Evolutionary conservation across 2,113 vertebrate genomes (phyloP).

Genomic region (Archilochus colubris): DNA sequence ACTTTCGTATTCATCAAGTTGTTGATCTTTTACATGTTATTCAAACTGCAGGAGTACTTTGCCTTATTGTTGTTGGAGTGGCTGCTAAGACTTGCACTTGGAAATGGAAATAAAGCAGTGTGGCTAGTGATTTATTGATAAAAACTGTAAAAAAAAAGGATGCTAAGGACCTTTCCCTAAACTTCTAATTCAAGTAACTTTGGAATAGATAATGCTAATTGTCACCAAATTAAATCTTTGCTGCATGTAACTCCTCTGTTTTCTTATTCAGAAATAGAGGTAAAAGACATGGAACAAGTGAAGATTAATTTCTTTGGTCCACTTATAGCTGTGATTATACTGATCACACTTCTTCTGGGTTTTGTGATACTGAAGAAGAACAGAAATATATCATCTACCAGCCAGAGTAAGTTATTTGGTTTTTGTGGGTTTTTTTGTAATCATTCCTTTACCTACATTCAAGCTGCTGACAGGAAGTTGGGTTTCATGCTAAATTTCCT

Average conservation of each 20-base stretch:
- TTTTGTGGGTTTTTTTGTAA: background rate
- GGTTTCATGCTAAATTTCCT: background rate
- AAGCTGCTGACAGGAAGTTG: background rate
- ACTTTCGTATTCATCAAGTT: background rate
- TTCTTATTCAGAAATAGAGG: slow-evolving; percentile 26
- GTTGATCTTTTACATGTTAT: background rate
- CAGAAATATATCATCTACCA: background rate
- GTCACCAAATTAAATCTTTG: background rate
- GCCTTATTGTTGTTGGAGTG: background rate
- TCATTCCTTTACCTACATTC: background rate
- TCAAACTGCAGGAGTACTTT: background rate
- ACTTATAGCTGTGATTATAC: slow-evolving; percentile 9
- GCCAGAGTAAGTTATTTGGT: slow-evolving; percentile 47
- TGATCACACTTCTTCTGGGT: background rate
- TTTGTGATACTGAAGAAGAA: slow-evolving; percentile 48
- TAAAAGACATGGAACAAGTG: background rate
- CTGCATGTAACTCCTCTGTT: background rate
- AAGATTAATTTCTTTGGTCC: slow-evolving; percentile 33
- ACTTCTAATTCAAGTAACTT: background rate
- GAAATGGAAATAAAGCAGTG: background rate
- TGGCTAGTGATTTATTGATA: background rate
- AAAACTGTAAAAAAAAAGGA: background rate
- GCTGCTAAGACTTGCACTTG: background rate
- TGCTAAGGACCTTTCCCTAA: background rate
- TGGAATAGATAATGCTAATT: background rate